Percentiles rank a stretch among this genome's conserved stretches.
phyloP scores from a whole-genome alignment of 2,113 vertebrate genomes.

The Onychostruthus taczanowskii region DNA sequence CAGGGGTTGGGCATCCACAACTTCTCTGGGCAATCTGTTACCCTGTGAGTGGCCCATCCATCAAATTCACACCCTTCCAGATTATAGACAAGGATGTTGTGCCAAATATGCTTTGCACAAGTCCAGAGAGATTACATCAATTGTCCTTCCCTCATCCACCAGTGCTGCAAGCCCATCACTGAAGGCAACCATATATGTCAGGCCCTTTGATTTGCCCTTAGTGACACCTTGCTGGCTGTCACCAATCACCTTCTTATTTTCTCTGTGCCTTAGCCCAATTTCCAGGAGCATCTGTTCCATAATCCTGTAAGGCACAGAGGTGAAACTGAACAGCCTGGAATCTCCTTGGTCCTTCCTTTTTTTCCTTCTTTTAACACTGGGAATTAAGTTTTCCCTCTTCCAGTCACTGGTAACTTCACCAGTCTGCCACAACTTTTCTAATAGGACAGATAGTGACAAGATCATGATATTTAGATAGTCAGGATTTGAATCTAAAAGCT shows the following conservation, averaged over 20 bases:
- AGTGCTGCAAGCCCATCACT: not conserved
- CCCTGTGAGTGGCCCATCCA: too few species aligned
- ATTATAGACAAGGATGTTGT: not conserved
- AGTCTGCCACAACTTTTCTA: not conserved
- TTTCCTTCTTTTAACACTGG: fast-evolving
- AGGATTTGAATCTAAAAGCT: not conserved
- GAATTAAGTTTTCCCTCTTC: not conserved
- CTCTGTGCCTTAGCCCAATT: not conserved
- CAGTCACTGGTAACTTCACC: not conserved
- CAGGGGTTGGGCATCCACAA: not conserved
- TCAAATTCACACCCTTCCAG: not conserved
- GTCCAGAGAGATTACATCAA: not conserved
- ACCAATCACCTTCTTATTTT: not conserved
- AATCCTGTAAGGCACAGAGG: not conserved
- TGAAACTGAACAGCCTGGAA: not conserved
- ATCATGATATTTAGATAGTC: not conserved
- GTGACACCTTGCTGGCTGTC: not conserved
- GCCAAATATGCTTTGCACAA: not conserved
- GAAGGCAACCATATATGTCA: not conserved
- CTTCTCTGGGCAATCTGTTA: not conserved
- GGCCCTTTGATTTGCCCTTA: not conserved
- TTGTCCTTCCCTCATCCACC: not conserved
- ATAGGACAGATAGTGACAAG: not conserved
- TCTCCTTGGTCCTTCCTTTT: not conserved
- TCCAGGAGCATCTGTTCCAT: not conserved